phyloP scores from a whole-genome alignment of 2,113 vertebrate species.

The Syngnathus typhle region DNA sequence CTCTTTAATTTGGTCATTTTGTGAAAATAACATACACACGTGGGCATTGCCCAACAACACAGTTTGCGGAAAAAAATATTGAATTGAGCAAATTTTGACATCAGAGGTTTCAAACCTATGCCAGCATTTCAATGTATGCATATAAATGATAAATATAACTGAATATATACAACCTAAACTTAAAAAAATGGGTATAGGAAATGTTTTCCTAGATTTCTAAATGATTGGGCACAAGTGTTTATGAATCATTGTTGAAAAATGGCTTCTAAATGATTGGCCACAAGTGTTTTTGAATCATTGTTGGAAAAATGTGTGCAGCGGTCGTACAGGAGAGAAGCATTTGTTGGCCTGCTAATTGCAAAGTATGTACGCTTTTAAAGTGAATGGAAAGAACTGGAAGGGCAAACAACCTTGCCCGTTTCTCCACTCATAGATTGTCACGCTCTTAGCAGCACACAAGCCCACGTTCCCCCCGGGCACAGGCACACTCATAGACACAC shows the following conservation, averaged over 20 bases:
- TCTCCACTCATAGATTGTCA: conserved; percentile 48
- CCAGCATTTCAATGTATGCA: no score
- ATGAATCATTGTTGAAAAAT: no score
- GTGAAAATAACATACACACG: no score
- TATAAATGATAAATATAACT: no score
- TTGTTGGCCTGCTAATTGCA: not conserved
- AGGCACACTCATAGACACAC: conserved; percentile 19
- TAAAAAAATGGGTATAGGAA: not conserved
- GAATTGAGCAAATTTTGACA: no score
- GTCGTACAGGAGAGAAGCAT: not conserved
- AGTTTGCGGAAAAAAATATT: no score
- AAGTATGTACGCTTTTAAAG: conserved; percentile 25
- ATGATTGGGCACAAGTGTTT: not conserved
- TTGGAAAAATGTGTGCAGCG: not conserved
- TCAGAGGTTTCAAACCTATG: no score
- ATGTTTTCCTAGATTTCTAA: not conserved
- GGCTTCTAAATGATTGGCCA: no score
- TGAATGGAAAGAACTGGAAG: conserved; percentile 55
- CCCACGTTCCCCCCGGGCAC: conserved; percentile 7
- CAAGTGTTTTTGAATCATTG: not conserved
- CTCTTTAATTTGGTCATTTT: no score
- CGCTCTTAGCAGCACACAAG: conserved; percentile 21
- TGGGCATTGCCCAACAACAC: no score
- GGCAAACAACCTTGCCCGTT: conserved; percentile 30
- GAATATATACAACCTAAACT: no score